Evolutionary conservation across 1,140 invertebrate genomes (phyloP).

Genomic region (Drosophila asahinai): DNA sequence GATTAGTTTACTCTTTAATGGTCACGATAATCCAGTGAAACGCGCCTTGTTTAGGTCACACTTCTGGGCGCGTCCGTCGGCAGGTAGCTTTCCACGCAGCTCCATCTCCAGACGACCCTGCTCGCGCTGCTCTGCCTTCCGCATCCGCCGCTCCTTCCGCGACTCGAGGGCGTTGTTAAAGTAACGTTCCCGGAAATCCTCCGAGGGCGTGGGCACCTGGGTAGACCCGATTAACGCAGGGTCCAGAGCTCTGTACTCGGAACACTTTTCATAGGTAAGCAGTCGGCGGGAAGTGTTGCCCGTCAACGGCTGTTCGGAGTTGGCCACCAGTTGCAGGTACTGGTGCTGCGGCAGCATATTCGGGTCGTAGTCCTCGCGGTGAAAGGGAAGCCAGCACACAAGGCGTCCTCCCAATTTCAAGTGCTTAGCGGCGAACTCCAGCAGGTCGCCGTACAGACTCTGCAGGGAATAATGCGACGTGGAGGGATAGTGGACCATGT

Average conservation of each 20-base stretch:
- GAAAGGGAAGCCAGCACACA: constrained; percentile 97
- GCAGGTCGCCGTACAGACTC: constrained; percentile 93
- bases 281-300: constrained; percentile 92
- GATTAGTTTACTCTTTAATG: constrained; percentile 2
- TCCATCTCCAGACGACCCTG: constrained; percentile 72
- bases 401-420: constrained; percentile 91
- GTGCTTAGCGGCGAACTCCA: constrained; percentile 92
- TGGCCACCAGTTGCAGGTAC: constrained; percentile 91
- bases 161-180: constrained; percentile 88
- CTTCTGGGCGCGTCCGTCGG: constrained; percentile 65
- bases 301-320: constrained; percentile 94
- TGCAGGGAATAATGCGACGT: constrained; percentile 94
- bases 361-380: constrained; percentile 91
- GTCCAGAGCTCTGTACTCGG: constrained; percentile 80
- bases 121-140: constrained; percentile 66
- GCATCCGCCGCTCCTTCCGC: constrained; percentile 86
- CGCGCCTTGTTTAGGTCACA: constrained; percentile 74
- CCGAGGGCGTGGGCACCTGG: constrained; percentile 3
- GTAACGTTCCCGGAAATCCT: constrained; percentile 86
- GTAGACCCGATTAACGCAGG: constrained; percentile 41
- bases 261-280: constrained; percentile 94
- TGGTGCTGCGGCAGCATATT: constrained; percentile 92
- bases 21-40: constrained; percentile 48
- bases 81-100: constrained; percentile 68
- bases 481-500: constrained; percentile 88